phyloP scores from a whole-genome alignment of 2,888 invertebrate species.

The Craniophora ligustri region DNA sequence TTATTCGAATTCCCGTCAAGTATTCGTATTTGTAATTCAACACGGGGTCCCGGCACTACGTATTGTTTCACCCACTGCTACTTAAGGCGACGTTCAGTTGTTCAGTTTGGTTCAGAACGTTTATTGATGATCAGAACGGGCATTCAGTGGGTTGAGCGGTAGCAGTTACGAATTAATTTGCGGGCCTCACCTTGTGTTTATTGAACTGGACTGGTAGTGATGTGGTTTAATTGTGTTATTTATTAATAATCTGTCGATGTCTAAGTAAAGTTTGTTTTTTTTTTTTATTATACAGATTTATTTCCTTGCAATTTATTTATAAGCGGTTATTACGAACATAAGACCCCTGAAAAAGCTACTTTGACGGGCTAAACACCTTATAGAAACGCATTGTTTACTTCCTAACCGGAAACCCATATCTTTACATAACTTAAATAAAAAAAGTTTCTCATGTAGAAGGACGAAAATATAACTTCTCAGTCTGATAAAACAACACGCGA shows the following conservation, averaged over 20 bases:
- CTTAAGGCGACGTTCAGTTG: constrained; percentile 60
- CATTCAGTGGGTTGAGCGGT: constrained; percentile 41
- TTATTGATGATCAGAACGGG: constrained; percentile 52
- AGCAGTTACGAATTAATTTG: constrained; percentile 54
- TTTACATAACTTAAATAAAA: not conserved
- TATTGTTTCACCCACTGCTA: constrained; percentile 83
- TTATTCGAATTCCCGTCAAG: constrained; percentile 86
- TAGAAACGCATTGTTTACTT: too few relatives aligned
- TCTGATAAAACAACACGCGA: constrained; percentile 9
- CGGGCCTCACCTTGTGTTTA: constrained; percentile 34
- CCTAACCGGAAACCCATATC: too few relatives aligned
- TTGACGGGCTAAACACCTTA: too few relatives aligned
- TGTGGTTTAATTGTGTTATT: constrained; percentile 7
- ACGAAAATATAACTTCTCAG: constrained; percentile 3
- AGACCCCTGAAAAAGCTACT: too few relatives aligned
- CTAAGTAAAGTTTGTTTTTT: too few relatives aligned
- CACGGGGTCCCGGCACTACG: constrained; percentile 75
- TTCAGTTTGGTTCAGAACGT: constrained; percentile 26
- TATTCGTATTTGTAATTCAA: constrained; percentile 86
- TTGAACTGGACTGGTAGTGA: constrained; percentile 18
- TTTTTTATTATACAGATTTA: too few relatives aligned
- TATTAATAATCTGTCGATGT: too few relatives aligned
- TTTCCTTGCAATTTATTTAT: too few relatives aligned
- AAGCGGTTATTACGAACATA: too few relatives aligned
- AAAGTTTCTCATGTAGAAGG: not conserved